A percentile compares a stretch with the other conserved stretches of the same genome.
Evolutionary conservation across 1,140 invertebrate genomes (phyloP).

Genomic region (Nymphalis io): DNA sequence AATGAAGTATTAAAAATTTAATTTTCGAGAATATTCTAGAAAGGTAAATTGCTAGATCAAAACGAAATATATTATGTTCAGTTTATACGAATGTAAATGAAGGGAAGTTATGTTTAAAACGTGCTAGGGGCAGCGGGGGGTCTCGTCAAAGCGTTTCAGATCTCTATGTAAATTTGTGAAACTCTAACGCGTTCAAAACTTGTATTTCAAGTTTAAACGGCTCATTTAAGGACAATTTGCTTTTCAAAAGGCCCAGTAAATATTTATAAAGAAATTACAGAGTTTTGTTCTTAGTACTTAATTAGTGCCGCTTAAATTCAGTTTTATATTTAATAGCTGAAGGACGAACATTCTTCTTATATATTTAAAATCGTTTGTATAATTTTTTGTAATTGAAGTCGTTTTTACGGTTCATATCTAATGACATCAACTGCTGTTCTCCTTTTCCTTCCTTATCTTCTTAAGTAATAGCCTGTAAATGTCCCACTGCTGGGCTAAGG

Average conservation of each 20-base stretch:
- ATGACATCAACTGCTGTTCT: no score
- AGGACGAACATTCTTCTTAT: no score
- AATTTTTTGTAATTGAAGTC: no score
- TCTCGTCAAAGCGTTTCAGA: slow-evolving; percentile 31
- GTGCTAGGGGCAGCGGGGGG: slow-evolving; percentile 16
- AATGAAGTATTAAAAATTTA: no score
- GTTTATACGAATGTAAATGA: slow-evolving; percentile 16
- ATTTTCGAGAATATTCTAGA: no score
- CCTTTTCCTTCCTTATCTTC: no score
- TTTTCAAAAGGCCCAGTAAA: slow-evolving; percentile 31
- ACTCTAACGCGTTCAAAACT: slow-evolving; percentile 29
- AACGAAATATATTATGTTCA: background rate
- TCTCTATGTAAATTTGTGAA: slow-evolving; percentile 38
- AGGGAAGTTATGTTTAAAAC: slow-evolving; percentile 18
- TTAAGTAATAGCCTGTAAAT: no score
- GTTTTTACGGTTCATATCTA: no score
- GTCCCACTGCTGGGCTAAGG: no score
- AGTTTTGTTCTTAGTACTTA: slow-evolving; percentile 3
- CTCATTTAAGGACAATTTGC: slow-evolving; percentile 39
- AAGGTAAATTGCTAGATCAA: no score
- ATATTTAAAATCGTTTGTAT: no score
- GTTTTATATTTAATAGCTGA: background rate
- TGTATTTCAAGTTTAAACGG: slow-evolving; percentile 30
- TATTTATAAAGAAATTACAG: slow-evolving; percentile 34
- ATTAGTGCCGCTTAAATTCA: slow-evolving; percentile 3